phyloP scores from a whole-genome alignment of 2,113 vertebrate species.

The Argyrosomus japonicus region DNA sequence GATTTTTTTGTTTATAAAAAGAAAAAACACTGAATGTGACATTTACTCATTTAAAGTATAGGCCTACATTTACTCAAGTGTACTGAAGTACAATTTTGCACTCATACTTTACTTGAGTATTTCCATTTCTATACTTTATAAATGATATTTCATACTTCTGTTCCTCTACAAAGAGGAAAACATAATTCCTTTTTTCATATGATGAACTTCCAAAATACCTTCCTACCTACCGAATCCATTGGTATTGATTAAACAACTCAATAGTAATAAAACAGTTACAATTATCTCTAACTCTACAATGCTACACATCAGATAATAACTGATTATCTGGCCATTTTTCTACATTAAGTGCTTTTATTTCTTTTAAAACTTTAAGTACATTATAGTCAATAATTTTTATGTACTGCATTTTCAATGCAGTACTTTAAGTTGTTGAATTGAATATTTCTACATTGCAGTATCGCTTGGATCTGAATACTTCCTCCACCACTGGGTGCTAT shows the following conservation, averaged over 20 bases:
- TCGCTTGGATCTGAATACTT: not conserved
- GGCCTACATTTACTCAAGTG: not conserved
- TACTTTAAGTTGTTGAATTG: not conserved
- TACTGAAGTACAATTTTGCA: not conserved
- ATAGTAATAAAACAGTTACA: no score
- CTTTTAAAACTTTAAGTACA: not conserved
- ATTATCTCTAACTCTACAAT: no score
- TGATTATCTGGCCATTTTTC: no score
- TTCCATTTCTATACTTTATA: not conserved
- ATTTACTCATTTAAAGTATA: no score
- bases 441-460: not conserved
- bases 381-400: not conserved
- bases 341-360: not conserved
- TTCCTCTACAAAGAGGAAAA: not conserved
- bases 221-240: no score
- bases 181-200: no score
- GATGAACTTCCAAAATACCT: no score
- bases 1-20: not conserved
- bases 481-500: not conserved
- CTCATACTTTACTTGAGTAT: not conserved
- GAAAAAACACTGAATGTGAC: not conserved
- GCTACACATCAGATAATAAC: no score
- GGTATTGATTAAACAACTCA: no score
- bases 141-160: not conserved
- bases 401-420: not conserved